phyloP scores from a whole-genome alignment of 2,888 invertebrate genomes.

The Cloeon dipterum region DNA sequence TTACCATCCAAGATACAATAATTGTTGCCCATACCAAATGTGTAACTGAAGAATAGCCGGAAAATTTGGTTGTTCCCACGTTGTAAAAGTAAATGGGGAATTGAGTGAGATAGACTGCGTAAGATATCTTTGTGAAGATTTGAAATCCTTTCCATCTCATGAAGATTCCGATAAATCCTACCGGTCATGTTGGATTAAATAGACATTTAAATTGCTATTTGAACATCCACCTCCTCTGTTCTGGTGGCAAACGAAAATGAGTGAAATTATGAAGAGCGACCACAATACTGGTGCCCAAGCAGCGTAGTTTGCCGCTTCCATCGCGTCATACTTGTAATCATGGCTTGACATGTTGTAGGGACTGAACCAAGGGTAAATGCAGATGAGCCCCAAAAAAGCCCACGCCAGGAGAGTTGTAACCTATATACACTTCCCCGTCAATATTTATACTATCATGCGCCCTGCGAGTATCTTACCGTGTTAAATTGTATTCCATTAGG shows the following conservation, averaged over 20 bases:
- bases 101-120: conserved; percentile 43
- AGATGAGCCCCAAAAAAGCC: neutral
- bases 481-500: conserved; percentile 19
- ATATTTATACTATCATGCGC: neutral
- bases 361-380: conserved; percentile 16
- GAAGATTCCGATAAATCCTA: conserved; percentile 23
- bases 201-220: too few species aligned
- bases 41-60: conserved; percentile 31
- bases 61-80: conserved; percentile 32
- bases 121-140: conserved; percentile 41
- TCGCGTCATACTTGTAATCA: conserved; percentile 32
- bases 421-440: neutral
- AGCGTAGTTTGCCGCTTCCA: conserved; percentile 40
- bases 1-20: neutral
- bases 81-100: conserved; percentile 48
- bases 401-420: conserved; percentile 3
- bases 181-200: too few species aligned
- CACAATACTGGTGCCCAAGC: conserved; percentile 45
- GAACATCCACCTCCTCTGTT: neutral
- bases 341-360: conserved; percentile 39
- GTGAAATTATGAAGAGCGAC: conserved; percentile 20
- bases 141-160: conserved; percentile 35
- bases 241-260: neutral
- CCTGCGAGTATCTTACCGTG: too few species aligned
- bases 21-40: conserved; percentile 23